Evolutionary conservation across 2,888 invertebrate species (phyloP).

Genomic region (Blastobasis lacticolella): DNA sequence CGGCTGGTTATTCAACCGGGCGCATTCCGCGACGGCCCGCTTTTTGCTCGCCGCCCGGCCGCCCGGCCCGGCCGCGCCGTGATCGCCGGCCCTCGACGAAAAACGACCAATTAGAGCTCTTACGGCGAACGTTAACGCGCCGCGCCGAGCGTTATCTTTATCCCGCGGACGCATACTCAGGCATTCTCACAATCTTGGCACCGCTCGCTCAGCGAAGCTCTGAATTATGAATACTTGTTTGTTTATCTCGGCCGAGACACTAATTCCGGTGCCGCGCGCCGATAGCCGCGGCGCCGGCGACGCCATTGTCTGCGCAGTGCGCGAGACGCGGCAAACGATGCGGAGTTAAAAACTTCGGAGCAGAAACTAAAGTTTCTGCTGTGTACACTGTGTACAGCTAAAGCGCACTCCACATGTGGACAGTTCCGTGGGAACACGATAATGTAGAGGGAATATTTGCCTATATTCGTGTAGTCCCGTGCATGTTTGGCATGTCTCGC

Average conservation of each 20-base stretch:
- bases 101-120: slow-evolving; percentile 64
- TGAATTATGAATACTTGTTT: slow-evolving; percentile 37
- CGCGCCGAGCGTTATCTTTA: not conserved
- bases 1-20: slow-evolving; percentile 71
- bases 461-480: too few species aligned
- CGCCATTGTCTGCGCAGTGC: slow-evolving; percentile 36
- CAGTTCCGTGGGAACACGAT: too few species aligned
- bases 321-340: not conserved
- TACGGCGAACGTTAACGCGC: slow-evolving; percentile 58
- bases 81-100: slow-evolving; percentile 16
- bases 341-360: not conserved
- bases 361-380: too few species aligned
- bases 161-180: not conserved
- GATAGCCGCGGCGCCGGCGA: slow-evolving; percentile 49
- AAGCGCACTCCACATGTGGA: too few species aligned
- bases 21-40: slow-evolving; percentile 68
- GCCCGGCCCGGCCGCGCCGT: slow-evolving; percentile 10
- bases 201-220: slow-evolving; percentile 22
- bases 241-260: slow-evolving; percentile 32
- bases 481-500: too few species aligned
- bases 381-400: too few species aligned
- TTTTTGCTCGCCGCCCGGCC: slow-evolving; percentile 54
- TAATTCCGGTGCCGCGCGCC: slow-evolving; percentile 29
- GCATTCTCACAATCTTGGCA: slow-evolving; percentile 31
- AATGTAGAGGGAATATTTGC: too few species aligned